A percentile compares a stretch with the other conserved stretches of the same genome.
phyloP scores from a whole-genome alignment of 1,140 invertebrate species.

The Hydropsyche tenuis region DNA sequence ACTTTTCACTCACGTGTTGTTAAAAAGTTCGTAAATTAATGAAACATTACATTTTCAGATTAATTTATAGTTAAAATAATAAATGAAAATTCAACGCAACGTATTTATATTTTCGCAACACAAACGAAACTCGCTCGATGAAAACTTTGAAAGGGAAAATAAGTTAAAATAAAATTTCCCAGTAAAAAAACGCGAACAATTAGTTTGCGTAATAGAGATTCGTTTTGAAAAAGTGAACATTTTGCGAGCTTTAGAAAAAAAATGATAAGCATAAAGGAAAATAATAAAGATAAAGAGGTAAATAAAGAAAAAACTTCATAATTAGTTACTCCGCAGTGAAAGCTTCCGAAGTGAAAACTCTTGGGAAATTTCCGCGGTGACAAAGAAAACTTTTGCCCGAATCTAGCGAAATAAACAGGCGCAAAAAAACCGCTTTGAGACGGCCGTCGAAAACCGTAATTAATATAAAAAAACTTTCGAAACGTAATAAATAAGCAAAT shows the following conservation, averaged over 20 bases:
- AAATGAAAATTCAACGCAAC: no score
- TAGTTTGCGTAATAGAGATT: slow-evolving; percentile 9
- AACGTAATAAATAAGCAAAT: not conserved
- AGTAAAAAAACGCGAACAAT: not conserved
- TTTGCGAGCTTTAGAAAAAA: not conserved
- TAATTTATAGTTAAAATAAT: not conserved
- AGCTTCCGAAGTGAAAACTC: slow-evolving; percentile 6
- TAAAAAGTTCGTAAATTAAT: no score
- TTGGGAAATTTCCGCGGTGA: not conserved
- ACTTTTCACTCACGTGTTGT: no score
- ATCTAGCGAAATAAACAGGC: no score
- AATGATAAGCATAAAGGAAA: not conserved
- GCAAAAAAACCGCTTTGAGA: not conserved
- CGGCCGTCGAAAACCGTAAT: not conserved
- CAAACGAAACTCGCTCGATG: no score
- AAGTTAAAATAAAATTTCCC: not conserved
- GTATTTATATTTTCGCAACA: no score
- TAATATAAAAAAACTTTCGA: not conserved
- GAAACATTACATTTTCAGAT: not conserved
- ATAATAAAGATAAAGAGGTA: slow-evolving; percentile 10
- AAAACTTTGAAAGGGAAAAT: not conserved
- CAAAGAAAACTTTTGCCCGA: not conserved
- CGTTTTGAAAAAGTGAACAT: not conserved
- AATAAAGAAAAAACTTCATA: slow-evolving; percentile 7
- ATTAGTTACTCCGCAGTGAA: not conserved